Evolutionary conservation across 2,797 vertebrate species (phyloP).

Genomic region (Phylloscopus collybita): DNA sequence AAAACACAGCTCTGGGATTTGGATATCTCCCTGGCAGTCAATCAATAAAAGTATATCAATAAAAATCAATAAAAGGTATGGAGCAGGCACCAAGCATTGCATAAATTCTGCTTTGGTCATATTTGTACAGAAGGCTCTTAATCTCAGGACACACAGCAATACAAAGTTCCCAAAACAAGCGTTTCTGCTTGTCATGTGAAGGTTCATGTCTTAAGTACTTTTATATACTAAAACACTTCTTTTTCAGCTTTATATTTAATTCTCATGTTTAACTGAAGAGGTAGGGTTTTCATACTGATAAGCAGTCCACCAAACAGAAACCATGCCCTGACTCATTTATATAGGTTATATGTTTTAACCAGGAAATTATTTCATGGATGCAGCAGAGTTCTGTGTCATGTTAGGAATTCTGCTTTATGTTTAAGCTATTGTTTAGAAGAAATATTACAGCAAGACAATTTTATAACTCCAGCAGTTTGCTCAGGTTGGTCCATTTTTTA

Average conservation of each 20-base stretch:
- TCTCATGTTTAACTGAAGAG: neutral
- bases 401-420: neutral
- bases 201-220: neutral
- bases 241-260: neutral
- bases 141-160: neutral
- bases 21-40: neutral
- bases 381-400: neutral
- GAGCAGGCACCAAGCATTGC: neutral
- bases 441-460: neutral
- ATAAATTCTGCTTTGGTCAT: neutral
- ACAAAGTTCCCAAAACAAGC: neutral
- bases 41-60: too few relatives aligned
- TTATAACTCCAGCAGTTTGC: neutral
- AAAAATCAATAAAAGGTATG: neutral
- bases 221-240: neutral
- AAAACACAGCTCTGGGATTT: neutral
- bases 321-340: neutral
- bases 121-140: neutral
- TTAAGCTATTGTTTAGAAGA: slow-evolving; percentile 6
- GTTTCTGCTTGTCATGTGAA: neutral
- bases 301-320: neutral
- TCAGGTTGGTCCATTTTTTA: neutral
- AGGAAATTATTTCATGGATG: neutral
- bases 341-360: neutral
- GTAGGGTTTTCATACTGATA: neutral